Percentiles rank a stretch among this genome's conserved stretches.
These are phyloP conservation scores for Hydra vulgaris DNA, from an alignment of 30 jellyfish, hydroid and myxozoan genomes.

Conservation along the genomic window DNA sequence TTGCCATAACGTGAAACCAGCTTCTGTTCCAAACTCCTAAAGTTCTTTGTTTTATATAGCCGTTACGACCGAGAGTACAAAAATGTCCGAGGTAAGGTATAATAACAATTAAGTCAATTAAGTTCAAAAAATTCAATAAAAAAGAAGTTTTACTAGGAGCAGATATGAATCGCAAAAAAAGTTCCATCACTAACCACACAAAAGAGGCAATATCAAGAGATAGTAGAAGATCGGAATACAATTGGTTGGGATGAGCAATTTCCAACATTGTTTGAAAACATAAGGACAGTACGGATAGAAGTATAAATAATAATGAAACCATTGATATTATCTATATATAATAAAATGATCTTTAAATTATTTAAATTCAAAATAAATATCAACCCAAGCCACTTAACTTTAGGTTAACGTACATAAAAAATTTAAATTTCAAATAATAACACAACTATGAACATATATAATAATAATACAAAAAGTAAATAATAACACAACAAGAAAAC, in stretches of 20 bases:
- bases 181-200: slow-evolving; percentile 65
- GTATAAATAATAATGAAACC: slow-evolving; percentile 46
- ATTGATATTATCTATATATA: slow-evolving; percentile 41
- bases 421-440: too few species aligned
- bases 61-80: slow-evolving; percentile 4
- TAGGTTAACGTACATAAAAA: not conserved
- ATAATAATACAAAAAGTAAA: too few species aligned
- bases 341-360: not conserved
- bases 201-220: slow-evolving; percentile 50
- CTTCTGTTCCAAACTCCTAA: not conserved
- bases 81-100: slow-evolving; percentile 47
- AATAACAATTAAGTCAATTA: slow-evolving; percentile 55
- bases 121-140: slow-evolving; percentile 32
- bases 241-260: not conserved
- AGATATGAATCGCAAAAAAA: slow-evolving; percentile 46
- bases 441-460: too few species aligned
- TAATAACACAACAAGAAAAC: too few species aligned
- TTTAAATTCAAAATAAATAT: not conserved
- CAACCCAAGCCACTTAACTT: too few species aligned
- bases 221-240: slow-evolving; percentile 15
- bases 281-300: slow-evolving; percentile 63
- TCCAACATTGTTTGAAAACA: slow-evolving; percentile 48
- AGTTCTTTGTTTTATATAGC: not conserved
- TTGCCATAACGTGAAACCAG: slow-evolving; percentile 37
- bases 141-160: slow-evolving; percentile 52